Percentiles rank a stretch among this genome's conserved stretches.
phyloP scores from a whole-genome alignment of 2,888 invertebrate species.

The Cosmia trapezina region DNA sequence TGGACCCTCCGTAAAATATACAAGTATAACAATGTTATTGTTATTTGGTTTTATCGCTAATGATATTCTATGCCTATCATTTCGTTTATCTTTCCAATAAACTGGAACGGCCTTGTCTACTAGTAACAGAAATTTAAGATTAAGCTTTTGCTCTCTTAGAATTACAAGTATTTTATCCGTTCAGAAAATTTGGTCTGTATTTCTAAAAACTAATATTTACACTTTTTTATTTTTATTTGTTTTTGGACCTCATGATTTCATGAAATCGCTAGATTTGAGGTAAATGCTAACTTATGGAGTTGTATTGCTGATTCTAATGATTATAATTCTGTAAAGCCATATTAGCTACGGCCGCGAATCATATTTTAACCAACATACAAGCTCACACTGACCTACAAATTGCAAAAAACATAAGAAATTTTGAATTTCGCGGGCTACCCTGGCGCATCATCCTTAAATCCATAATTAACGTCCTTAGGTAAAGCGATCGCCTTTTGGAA shows the following conservation, averaged over 20 bases:
- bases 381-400: no score
- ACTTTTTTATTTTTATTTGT: no score
- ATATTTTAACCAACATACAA: no score
- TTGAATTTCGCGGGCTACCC: no score
- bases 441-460: no score
- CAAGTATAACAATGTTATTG: neutral
- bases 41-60: constrained; percentile 6
- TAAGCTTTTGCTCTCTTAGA: constrained; percentile 16
- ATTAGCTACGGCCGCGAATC: no score
- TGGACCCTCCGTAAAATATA: constrained; percentile 6
- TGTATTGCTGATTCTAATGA: no score
- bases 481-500: constrained; percentile 14
- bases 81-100: constrained; percentile 22
- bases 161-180: constrained; percentile 14
- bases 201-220: constrained; percentile 18
- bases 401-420: no score
- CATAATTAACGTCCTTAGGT: constrained; percentile 46
- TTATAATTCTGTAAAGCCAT: no score
- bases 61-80: constrained; percentile 16
- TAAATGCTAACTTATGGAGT: no score
- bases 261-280: no score
- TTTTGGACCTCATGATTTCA: no score
- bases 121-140: constrained; percentile 8
- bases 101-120: constrained; percentile 15
- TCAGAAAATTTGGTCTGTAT: neutral